A percentile compares a stretch with the other conserved stretches of the same genome.
Conservation (phyloP, 2,113 vertebrate genomes). For the Rafetus swinhoei region DNA sequence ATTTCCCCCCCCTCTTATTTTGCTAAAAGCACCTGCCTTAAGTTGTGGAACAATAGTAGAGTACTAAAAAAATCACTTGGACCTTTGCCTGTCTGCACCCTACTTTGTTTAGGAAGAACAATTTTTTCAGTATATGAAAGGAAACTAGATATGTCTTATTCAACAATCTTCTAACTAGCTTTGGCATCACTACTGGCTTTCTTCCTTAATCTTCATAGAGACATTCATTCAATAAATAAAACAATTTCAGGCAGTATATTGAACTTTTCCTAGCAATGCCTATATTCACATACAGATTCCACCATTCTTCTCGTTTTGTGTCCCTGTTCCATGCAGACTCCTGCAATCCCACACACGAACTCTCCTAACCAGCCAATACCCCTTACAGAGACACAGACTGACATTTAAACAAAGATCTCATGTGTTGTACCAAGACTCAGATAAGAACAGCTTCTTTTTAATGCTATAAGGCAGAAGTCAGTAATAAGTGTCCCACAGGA, state of each 20-base stretch:
- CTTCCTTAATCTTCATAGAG: constrained; percentile 54
- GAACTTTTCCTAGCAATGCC: constrained; percentile 42
- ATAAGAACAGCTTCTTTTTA: not conserved
- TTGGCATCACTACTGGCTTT: constrained; percentile 63
- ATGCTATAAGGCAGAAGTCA: not conserved
- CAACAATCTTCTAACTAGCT: constrained; percentile 52
- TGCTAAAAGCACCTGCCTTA: constrained; percentile 41
- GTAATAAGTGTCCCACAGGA: no score
- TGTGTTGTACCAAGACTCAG: not conserved
- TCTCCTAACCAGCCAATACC: not conserved
- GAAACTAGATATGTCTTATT: constrained; percentile 59
- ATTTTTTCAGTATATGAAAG: constrained; percentile 54
- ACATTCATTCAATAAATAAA: constrained; percentile 61
- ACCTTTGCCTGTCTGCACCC: constrained; percentile 34
- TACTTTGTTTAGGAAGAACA: constrained; percentile 51
- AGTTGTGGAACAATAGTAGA: constrained; percentile 45
- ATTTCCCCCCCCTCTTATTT: constrained; percentile 6
- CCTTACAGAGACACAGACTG: not conserved
- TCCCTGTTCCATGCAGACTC: not conserved
- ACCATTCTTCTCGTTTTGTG: not conserved
- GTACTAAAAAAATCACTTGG: constrained; percentile 57
- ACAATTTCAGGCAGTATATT: constrained; percentile 67
- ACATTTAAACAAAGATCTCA: not conserved
- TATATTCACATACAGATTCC: not conserved
- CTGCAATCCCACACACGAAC: not conserved